phyloP scores from a whole-genome alignment of 2,113 vertebrate genomes.

The Empidonax alnorum region DNA sequence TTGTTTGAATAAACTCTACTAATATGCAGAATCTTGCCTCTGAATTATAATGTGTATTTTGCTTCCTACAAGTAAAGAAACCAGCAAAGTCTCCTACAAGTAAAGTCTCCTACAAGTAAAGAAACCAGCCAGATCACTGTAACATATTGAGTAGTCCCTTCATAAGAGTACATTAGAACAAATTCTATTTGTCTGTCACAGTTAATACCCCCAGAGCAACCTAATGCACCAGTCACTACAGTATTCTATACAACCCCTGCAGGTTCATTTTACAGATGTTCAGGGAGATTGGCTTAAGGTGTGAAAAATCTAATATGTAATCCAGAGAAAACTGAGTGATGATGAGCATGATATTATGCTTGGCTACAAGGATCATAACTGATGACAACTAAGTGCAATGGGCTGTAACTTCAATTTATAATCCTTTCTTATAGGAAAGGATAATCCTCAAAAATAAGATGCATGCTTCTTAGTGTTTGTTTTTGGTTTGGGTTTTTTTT shows the following conservation, averaged over 20 bases:
- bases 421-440: background rate
- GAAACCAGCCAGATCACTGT: background rate
- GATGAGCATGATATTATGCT: background rate
- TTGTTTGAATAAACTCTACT: background rate
- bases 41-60: background rate
- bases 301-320: constrained; percentile 7
- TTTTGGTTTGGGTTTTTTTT: background rate
- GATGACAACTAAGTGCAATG: background rate
- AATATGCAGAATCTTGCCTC: background rate
- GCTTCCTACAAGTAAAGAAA: background rate
- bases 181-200: background rate
- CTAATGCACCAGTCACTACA: background rate
- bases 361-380: background rate
- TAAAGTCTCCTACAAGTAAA: background rate
- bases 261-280: background rate
- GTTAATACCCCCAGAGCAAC: background rate
- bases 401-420: background rate
- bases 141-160: background rate
- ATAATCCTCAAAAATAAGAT: background rate
- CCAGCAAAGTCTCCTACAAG: background rate
- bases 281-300: background rate
- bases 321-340: background rate
- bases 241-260: background rate
- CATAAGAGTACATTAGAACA: background rate
- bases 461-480: background rate